Evolutionary conservation across 2,888 invertebrate genomes (phyloP), one percentile per base, ranked within the genome.

Genomic region (Dascillus cervinus): DNA sequence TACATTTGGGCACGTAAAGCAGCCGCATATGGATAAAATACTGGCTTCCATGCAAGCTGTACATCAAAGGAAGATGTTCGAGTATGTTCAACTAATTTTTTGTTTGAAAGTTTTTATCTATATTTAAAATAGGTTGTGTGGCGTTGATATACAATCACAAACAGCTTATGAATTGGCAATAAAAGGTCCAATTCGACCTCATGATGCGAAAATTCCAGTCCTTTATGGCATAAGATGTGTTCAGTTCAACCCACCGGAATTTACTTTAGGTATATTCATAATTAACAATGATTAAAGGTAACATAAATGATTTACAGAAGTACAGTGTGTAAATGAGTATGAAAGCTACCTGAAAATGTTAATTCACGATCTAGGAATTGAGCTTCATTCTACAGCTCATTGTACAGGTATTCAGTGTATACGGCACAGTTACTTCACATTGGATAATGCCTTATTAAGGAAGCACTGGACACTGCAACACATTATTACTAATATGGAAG

Each of bases 121-220:
- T 14, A 17, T 34, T 10, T 11, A 11, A 17, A 34, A 32, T 56
- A 83, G 83, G 46, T 55, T 79, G 22, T 74, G 77, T 46, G 91
- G 91, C 12, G 75, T 95, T 0, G 80, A 88, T 56, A 70, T 86
- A 39, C 79, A 88, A 50, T 88, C 88, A 21, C 88, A 96, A 63
- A 76, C 82, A 22, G 91, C 91, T 5, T 97, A 89, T 62, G 89
- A 96, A 34, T 54, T 96, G 34, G 94, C 94, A 4, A 69, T 77
- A 1, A 68, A 80, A 59, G 96, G 97, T 1, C 70, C 82, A 0
- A 72, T 95, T 3, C 69, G 92, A 34, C 92, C 96, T 0, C 66
- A 69, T 0, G 64, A 73, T 33, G 72, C 68, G 19, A 77, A 79
- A 35, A 66, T 80, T 12, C 86, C 92, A 0, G 66, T 95, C 14